A percentile compares a stretch with the other conserved stretches of the same genome.
Conservation (phyloP, 1,140 invertebrate genomes). For the Lineus longissimus region DNA sequence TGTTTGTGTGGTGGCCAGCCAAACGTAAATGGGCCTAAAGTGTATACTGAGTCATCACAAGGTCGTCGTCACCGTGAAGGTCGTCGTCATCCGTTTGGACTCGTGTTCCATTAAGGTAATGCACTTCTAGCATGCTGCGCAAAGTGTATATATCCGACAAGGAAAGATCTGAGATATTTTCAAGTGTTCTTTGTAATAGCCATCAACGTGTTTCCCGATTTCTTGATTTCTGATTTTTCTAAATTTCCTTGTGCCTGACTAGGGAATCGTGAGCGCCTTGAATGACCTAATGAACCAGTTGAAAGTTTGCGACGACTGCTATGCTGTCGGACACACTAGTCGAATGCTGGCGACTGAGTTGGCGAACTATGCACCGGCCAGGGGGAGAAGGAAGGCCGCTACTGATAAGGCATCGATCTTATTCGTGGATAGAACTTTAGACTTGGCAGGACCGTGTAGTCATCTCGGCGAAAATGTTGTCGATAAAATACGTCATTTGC, state of each 20-base stretch:
- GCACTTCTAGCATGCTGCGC: too few species aligned
- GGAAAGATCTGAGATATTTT: too few species aligned
- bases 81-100: too few species aligned
- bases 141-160: too few species aligned
- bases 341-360: slow-evolving; percentile 63
- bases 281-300: slow-evolving; percentile 61
- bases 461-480: slow-evolving; percentile 63
- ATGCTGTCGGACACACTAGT: slow-evolving; percentile 63
- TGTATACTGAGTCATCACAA: too few species aligned
- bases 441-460: slow-evolving; percentile 60
- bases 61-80: too few species aligned
- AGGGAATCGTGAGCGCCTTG: slow-evolving; percentile 33
- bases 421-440: slow-evolving; percentile 65
- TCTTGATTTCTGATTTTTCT: not conserved
- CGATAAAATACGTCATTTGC: slow-evolving; percentile 61
- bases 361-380: slow-evolving; percentile 39
- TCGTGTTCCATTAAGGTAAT: too few species aligned
- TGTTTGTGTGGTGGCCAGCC: too few species aligned
- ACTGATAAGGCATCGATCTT: slow-evolving; percentile 61
- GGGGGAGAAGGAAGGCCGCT: slow-evolving; percentile 46
- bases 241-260: not conserved
- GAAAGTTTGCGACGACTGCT: slow-evolving; percentile 64
- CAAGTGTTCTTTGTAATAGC: too few species aligned
- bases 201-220: too few species aligned
- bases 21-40: too few species aligned